Conservation (phyloP, 2,888 invertebrate species). For the Caradrina clavipalpis region DNA sequence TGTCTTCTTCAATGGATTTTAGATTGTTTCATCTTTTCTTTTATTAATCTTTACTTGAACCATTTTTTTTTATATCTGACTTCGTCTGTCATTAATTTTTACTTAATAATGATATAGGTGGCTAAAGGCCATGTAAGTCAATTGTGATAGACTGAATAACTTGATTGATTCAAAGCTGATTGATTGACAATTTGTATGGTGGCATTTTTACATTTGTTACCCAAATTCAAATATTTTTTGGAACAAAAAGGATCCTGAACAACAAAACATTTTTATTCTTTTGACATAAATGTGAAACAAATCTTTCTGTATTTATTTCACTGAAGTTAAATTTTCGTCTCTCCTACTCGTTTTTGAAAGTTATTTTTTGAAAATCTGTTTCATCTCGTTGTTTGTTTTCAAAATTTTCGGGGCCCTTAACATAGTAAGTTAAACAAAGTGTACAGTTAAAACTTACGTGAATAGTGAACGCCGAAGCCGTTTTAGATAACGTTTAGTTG, state of each 20-base stretch:
- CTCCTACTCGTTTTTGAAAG: neutral
- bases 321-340: neutral
- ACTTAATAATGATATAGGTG: neutral
- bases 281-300: neutral
- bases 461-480: slow-evolving; percentile 61
- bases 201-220: neutral
- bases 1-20: neutral
- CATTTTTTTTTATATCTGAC: neutral
- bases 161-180: slow-evolving; percentile 6
- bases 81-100: neutral
- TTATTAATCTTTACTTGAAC: neutral
- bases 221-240: neutral
- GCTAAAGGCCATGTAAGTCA: neutral
- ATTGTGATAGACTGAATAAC: neutral
- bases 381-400: neutral
- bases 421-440: slow-evolving; percentile 51
- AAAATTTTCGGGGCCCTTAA: slow-evolving; percentile 52
- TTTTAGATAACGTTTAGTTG: slow-evolving; percentile 65
- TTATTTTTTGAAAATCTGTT: neutral
- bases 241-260: too few relatives aligned
- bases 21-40: neutral
- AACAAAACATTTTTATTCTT: neutral
- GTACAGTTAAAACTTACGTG: slow-evolving; percentile 64
- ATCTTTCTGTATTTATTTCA: neutral
- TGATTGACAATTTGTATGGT: neutral